These are phyloP conservation scores for Cromileptes altivelis DNA, from an alignment of 2,113 vertebrate genomes.

Conservation along the genomic window DNA sequence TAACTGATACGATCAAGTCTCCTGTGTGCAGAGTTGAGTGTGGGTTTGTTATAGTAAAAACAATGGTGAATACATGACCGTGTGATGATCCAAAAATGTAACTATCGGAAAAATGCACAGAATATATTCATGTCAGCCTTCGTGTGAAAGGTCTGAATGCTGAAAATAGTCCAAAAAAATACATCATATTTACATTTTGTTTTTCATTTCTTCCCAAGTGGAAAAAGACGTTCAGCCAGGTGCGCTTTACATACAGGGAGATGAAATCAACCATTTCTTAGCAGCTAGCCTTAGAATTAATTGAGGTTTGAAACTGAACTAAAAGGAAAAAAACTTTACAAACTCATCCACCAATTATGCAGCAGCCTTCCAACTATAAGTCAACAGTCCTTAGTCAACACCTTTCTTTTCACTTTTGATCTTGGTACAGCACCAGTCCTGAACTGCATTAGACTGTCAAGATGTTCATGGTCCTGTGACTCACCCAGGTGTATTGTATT, in stretches of 20 bases:
- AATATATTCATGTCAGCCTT: no score
- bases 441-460: neutral
- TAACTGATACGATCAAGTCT: no score
- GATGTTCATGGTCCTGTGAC: neutral
- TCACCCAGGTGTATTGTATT: neutral
- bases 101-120: no score
- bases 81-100: no score
- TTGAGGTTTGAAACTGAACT: neutral
- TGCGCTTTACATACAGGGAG: neutral
- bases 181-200: no score
- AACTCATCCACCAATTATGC: neutral
- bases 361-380: neutral
- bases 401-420: neutral
- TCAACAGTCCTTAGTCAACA: neutral
- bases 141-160: no score
- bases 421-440: neutral
- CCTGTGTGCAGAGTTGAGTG: no score
- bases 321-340: neutral
- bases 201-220: no score
- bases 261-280: neutral
- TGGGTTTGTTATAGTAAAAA: no score
- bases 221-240: no score
- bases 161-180: no score
- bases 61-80: no score
- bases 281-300: neutral